A percentile compares a stretch with the other conserved stretches of the same genome.
phyloP scores from a whole-genome alignment of 2,797 vertebrate genomes.

The Chloroceryle inda region DNA sequence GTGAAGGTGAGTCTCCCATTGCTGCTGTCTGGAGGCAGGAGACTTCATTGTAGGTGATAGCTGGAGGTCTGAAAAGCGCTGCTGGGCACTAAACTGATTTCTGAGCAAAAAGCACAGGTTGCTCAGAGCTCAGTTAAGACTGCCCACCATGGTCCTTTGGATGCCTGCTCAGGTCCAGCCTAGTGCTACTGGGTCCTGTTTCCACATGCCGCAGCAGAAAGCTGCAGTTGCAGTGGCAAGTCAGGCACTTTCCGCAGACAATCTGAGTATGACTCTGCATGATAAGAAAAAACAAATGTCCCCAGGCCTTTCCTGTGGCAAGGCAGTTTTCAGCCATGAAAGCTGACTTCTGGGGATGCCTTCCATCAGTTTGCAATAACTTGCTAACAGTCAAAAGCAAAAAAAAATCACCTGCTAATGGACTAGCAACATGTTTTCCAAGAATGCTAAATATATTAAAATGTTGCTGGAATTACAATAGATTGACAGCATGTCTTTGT shows the following conservation, averaged over 20 bases:
- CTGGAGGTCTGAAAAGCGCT: neutral
- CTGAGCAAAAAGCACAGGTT: neutral
- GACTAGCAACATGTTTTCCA: neutral
- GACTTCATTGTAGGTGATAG: neutral
- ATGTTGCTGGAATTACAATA: neutral
- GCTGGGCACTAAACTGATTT: neutral
- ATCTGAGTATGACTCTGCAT: neutral
- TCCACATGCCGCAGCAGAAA: neutral
- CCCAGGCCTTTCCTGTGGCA: neutral
- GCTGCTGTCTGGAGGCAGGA: neutral
- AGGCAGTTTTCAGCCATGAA: neutral
- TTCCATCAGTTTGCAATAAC: neutral
- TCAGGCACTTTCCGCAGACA: neutral
- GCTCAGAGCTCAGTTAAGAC: neutral
- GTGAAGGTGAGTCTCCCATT: neutral
- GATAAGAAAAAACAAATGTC: neutral
- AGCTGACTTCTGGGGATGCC: neutral
- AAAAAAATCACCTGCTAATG: neutral
- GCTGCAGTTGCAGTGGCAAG: neutral
- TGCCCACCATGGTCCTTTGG: neutral
- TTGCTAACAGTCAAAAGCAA: neutral
- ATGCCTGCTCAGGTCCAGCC: neutral
- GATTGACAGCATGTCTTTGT: neutral
- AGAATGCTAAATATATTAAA: neutral
- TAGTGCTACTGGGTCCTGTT: fast-evolving